Percentiles rank a stretch among this genome's conserved stretches.
Evolutionary conservation across 2,797 vertebrate species (phyloP).

Genomic region (Protosalanx chinensis): DNA sequence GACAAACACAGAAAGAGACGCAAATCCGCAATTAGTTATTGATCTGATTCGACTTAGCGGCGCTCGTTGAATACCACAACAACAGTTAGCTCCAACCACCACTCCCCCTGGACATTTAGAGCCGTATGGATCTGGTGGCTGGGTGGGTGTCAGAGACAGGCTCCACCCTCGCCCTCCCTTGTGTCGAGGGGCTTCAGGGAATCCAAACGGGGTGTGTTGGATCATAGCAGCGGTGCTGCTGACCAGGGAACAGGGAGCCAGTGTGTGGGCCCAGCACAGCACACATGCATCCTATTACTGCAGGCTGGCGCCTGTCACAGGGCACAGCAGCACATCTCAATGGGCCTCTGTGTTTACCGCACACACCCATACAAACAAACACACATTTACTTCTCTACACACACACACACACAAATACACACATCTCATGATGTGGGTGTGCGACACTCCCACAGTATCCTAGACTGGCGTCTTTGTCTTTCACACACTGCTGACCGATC

Average conservation of each 20-base stretch:
- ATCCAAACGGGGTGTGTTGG: no score
- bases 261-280: slow-evolving; percentile 3
- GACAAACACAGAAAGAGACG: background rate
- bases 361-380: slow-evolving; percentile 12
- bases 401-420: slow-evolving; percentile 6
- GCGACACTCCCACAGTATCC: background rate
- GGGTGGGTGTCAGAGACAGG: no score
- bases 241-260: background rate
- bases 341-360: slow-evolving; percentile 18
- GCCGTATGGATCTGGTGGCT: no score
- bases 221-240: no score
- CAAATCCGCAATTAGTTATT: background rate
- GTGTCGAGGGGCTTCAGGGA: no score
- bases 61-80: background rate
- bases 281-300: slow-evolving; percentile 29
- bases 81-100: background rate
- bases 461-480: background rate
- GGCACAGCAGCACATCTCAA: background rate
- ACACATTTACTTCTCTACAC: background rate
- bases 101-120: background rate
- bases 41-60: background rate
- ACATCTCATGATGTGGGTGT: slow-evolving; percentile 3
- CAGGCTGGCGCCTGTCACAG: background rate
- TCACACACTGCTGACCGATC: background rate
- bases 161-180: no score